Percentiles rank a stretch among this genome's conserved stretches.
These are phyloP conservation scores for Drosophila paracracens DNA, from an alignment of 2,888 invertebrate species.

Conservation along the genomic window DNA sequence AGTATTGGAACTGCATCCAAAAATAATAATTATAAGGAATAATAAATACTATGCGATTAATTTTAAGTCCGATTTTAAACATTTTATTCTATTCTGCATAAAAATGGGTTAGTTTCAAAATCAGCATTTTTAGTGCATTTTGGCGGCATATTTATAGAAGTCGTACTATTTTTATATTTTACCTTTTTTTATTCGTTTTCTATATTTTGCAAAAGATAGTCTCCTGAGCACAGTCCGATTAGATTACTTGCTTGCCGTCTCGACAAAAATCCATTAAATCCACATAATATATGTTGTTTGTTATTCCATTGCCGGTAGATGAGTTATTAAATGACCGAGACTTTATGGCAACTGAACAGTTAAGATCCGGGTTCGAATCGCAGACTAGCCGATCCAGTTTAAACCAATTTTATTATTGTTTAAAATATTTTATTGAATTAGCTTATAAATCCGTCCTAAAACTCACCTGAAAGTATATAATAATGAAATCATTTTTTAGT, in stretches of 20 bases:
- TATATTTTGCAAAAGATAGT: conserved; percentile 1
- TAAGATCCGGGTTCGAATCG: conserved; percentile 23
- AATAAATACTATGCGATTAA: background rate
- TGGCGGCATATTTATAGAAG: background rate
- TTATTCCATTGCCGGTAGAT: background rate
- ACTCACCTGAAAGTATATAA: background rate
- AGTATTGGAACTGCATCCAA: background rate
- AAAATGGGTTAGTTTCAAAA: background rate
- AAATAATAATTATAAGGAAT: background rate
- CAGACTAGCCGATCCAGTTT: background rate
- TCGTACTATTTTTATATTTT: conserved; percentile 1
- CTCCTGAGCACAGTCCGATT: conserved; percentile 11
- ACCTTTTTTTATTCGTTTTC: background rate
- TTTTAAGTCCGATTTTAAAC: background rate
- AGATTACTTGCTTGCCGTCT: conserved; percentile 21
- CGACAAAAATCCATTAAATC: conserved; percentile 22
- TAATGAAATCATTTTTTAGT: conserved; percentile 81
- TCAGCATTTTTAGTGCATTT: background rate
- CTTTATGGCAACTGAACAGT: conserved; percentile 5
- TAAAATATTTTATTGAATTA: background rate
- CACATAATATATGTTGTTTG: conserved; percentile 1
- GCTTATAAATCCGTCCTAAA: background rate
- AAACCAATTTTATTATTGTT: background rate
- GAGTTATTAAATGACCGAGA: conserved; percentile 7
- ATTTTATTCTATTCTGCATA: background rate